Evolutionary conservation across 2,113 vertebrate species (phyloP).

Genomic region (Cyprinodon brontotheroides): DNA sequence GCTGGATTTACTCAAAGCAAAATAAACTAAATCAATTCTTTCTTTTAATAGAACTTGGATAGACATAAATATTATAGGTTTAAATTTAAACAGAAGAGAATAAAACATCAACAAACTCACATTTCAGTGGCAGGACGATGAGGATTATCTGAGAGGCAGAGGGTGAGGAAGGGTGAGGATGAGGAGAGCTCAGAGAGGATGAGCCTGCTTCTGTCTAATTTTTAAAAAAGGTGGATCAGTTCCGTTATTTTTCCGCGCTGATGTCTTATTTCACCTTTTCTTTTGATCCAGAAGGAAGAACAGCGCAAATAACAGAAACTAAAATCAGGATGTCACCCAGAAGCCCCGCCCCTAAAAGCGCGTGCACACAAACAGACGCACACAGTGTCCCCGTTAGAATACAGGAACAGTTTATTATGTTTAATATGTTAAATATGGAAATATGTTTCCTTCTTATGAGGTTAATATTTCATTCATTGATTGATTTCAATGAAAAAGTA

Average conservation of each 20-base stretch:
- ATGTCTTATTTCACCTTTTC: slow-evolving; percentile 16
- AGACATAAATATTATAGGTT: not conserved
- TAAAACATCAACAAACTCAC: slow-evolving; percentile 59
- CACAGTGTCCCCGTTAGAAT: not conserved
- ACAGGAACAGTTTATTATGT: not conserved
- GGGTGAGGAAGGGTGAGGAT: slow-evolving; percentile 8
- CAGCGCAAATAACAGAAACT: slow-evolving; percentile 19
- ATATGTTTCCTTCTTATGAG: too few relatives aligned
- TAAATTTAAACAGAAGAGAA: not conserved
- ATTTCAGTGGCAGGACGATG: slow-evolving; percentile 57
- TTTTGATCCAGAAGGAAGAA: not conserved
- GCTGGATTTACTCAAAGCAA: not conserved
- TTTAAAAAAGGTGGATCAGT: slow-evolving; percentile 13
- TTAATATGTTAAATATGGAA: too few relatives aligned
- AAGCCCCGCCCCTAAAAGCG: slow-evolving; percentile 13
- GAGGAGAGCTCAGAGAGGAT: not conserved
- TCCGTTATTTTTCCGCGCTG: not conserved
- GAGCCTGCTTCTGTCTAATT: slow-evolving; percentile 11
- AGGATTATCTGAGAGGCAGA: slow-evolving; percentile 49
- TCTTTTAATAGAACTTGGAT: fast-evolving
- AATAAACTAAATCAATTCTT: not conserved
- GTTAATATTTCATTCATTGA: not conserved
- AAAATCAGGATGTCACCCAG: slow-evolving; percentile 7
- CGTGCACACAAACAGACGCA: not conserved
- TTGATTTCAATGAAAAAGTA: not conserved